Percentiles rank a stretch among this genome's conserved stretches.
These are phyloP conservation scores for Drosophila birchii DNA, from an alignment of 2,888 invertebrate species.

Conservation along the genomic window DNA sequence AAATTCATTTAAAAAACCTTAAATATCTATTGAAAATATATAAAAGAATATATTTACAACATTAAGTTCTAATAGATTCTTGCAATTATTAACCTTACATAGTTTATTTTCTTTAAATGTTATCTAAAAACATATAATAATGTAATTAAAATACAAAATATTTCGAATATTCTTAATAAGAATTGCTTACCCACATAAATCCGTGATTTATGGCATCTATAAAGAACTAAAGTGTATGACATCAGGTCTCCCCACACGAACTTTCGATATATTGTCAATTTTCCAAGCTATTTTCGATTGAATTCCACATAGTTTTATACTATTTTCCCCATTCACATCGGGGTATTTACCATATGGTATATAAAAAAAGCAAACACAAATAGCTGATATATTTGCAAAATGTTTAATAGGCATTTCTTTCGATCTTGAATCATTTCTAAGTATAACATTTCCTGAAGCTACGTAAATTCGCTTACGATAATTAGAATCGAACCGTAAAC, in stretches of 20 bases:
- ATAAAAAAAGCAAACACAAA: not conserved
- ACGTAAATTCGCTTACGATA: constrained; percentile 44
- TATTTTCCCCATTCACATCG: not conserved
- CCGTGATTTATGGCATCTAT: not conserved
- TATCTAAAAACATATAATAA: not conserved
- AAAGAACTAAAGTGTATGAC: not conserved
- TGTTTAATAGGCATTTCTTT: constrained; percentile 43
- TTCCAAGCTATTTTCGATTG: not conserved
- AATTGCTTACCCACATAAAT: not conserved
- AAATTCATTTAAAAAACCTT: too few relatives aligned
- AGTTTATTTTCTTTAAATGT: not conserved
- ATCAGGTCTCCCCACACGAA: not conserved
- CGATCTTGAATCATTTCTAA: constrained; percentile 32
- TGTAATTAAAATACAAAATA: too few relatives aligned
- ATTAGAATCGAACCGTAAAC: constrained; percentile 33
- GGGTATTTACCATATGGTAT: too few relatives aligned
- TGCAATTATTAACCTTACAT: not conserved
- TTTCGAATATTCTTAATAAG: not conserved
- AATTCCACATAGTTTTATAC: not conserved
- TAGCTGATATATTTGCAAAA: constrained; percentile 30
- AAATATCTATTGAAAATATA: too few relatives aligned
- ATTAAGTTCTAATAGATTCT: not conserved
- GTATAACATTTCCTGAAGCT: constrained; percentile 48
- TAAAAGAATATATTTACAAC: not conserved
- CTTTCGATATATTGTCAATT: not conserved